Evolutionary conservation across 2,113 vertebrate genomes (phyloP).

Genomic region (Cathartes aura): DNA sequence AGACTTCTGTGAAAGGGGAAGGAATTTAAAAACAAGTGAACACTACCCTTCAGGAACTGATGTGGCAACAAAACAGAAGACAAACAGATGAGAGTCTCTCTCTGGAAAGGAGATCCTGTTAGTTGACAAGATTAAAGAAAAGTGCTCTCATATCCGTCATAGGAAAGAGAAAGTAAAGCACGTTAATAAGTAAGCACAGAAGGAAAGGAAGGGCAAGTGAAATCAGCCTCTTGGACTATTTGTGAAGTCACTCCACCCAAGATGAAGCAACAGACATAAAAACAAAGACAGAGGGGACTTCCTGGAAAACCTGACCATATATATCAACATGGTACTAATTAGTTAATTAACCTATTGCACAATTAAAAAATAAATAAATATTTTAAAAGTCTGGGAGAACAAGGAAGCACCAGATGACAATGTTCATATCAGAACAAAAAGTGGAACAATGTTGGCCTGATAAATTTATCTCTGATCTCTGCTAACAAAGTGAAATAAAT

Average conservation of each 20-base stretch:
- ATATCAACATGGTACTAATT: conserved; percentile 2
- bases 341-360: conserved; percentile 48
- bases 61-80: not conserved
- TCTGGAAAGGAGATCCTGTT: not conserved
- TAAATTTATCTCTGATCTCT: not conserved
- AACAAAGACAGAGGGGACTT: not conserved
- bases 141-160: not conserved
- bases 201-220: not conserved
- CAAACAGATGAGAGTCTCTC: not conserved
- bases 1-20: not conserved
- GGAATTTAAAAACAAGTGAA: not conserved
- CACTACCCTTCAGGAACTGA: not conserved
- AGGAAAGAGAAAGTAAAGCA: conserved; percentile 1
- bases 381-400: not conserved
- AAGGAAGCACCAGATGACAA: conserved; percentile 6
- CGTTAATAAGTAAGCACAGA: not conserved
- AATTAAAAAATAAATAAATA: conserved; percentile 37
- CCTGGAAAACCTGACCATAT: conserved; percentile 42
- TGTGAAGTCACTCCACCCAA: not conserved
- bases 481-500: conserved; percentile 28
- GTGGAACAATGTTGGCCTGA: not conserved
- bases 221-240: not conserved
- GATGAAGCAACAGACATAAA: conserved; percentile 28
- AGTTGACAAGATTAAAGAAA: not conserved
- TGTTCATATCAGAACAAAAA: not conserved